Conservation (phyloP, 2,888 invertebrate species). For the Adelphocoris suturalis region DNA sequence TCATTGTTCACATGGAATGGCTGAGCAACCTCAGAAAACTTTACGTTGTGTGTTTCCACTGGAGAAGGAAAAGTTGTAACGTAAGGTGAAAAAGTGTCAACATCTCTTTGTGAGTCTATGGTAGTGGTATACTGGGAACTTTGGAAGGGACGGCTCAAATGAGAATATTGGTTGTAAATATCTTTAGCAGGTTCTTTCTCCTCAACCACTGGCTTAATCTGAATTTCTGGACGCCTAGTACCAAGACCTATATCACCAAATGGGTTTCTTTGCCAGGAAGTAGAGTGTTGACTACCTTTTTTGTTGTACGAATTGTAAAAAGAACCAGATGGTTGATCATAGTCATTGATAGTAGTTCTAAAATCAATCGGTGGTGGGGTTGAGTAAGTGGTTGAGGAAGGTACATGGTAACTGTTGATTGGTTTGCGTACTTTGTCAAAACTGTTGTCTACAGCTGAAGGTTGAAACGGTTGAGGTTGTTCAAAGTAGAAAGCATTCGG, state of each 20-base stretch:
- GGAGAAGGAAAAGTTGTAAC: conserved; percentile 71
- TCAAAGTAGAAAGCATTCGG: conserved; percentile 74
- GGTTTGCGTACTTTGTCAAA: conserved; percentile 71
- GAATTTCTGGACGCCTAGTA: conserved; percentile 72
- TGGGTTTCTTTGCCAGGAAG: conserved; percentile 74
- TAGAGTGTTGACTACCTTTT: conserved; percentile 57
- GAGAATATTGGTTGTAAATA: conserved; percentile 75
- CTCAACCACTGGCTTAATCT: conserved; percentile 71
- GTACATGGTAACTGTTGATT: conserved; percentile 67
- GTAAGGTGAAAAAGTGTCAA: conserved; percentile 66
- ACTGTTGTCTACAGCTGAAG: conserved; percentile 65
- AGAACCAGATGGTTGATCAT: conserved; percentile 68
- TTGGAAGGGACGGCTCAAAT: conserved; percentile 76
- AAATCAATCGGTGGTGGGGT: conserved; percentile 61
- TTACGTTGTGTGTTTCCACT: conserved; percentile 54
- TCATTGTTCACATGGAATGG: conserved; percentile 70
- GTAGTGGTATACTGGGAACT: conserved; percentile 70
- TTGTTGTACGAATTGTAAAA: conserved; percentile 67
- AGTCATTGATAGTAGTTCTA: conserved; percentile 63
- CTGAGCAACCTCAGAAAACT: conserved; percentile 73
- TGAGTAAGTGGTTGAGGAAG: conserved; percentile 30
- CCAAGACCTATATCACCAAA: conserved; percentile 74
- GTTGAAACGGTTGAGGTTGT: conserved; percentile 70
- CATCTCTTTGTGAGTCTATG: conserved; percentile 56
- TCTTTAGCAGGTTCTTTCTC: conserved; percentile 74